Evolutionary conservation across 1,140 invertebrate genomes (phyloP), one percentile per base, ranked within the genome.

Genomic region (Macrobrachium nipponense): DNA sequence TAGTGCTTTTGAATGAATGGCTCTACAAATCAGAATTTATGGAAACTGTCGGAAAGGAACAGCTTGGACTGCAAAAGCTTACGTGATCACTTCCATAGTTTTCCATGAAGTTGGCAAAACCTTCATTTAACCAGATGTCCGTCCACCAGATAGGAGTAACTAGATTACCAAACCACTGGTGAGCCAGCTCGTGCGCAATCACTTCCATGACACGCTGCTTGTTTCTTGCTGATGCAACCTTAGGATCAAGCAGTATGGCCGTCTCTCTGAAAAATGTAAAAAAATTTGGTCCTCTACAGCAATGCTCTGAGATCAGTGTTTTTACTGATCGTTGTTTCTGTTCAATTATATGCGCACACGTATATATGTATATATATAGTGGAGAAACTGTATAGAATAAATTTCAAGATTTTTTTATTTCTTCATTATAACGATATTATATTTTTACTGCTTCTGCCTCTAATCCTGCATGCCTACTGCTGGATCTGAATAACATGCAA

Each of bases 151-250:
- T 88, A 90, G 92, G 91, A 0, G 95, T 96, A 0, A 96, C 95
- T 60, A 96, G 91, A 91, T 96, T 96, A 0, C 95, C 95, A 89
- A 94, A 94, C 93, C 93, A 93, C 91, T 93, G 89, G 89, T 93
- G 93, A 10, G 92, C 92, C 27, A 93, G 83, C 85, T 93, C 92
- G 87, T 93, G 92, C 4, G 90, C 90, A 5, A 98, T 94, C 1
- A 97, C 95, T 0, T 94, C 93, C 0, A 95, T 95, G 0, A 97
- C 94, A 2, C 94, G 91, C 80, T 96, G 94, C 89, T 95, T 94
- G 76, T 94, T n/a, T 10, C 64, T 66, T 14, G n/a, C 23, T 27
- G 23, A 66, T 14, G 64, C 64, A 27, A 14, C 17, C n/a, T 17
- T n/a, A 14, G 8, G 14, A 20, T 27, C n/a, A 43, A 93, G 88